Percentiles rank a stretch among this genome's conserved stretches.
These are phyloP conservation scores for Pteruthius melanotis DNA, from an alignment of 2,113 vertebrate species.

Conservation along the genomic window DNA sequence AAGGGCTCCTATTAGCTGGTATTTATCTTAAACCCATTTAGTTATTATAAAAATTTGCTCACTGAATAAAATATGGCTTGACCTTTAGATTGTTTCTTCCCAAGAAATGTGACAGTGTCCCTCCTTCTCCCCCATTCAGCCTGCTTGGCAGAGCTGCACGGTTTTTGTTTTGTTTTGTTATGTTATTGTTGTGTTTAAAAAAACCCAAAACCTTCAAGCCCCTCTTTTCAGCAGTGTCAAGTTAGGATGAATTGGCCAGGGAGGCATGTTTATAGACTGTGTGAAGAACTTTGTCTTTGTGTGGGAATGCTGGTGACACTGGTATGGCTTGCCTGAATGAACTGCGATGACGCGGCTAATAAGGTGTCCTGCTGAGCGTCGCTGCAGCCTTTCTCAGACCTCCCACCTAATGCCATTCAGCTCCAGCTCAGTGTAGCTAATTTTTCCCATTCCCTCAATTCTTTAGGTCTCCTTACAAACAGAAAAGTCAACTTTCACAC, in stretches of 20 bases:
- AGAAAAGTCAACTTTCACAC: constrained; percentile 89
- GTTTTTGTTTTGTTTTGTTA: constrained; percentile 51
- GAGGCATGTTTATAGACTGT: constrained; percentile 92
- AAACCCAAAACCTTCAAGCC: not conserved
- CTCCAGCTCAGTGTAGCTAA: constrained; percentile 87
- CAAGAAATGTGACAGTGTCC: constrained; percentile 56
- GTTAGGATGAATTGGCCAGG: constrained; percentile 81
- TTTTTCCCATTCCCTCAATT: constrained; percentile 84
- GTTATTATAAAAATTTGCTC: constrained; percentile 60
- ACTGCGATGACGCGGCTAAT: constrained; percentile 85
- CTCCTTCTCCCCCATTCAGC: constrained; percentile 47
- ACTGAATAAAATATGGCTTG: constrained; percentile 74
- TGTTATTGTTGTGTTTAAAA: constrained; percentile 50
- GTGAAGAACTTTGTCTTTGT: constrained; percentile 90
- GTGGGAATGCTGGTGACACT: constrained; percentile 86
- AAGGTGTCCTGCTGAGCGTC: constrained; percentile 74
- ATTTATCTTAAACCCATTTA: not conserved
- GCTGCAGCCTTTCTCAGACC: constrained; percentile 76
- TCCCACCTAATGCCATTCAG: constrained; percentile 87
- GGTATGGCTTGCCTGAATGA: constrained; percentile 87
- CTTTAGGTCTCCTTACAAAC: constrained; percentile 79
- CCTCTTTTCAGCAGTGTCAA: constrained; percentile 79
- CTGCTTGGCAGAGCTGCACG: constrained; percentile 3
- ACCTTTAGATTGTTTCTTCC: constrained; percentile 72
- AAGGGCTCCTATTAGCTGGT: not conserved